Evolutionary conservation across 2,888 invertebrate genomes (phyloP).

Genomic region (Oithona nana): DNA sequence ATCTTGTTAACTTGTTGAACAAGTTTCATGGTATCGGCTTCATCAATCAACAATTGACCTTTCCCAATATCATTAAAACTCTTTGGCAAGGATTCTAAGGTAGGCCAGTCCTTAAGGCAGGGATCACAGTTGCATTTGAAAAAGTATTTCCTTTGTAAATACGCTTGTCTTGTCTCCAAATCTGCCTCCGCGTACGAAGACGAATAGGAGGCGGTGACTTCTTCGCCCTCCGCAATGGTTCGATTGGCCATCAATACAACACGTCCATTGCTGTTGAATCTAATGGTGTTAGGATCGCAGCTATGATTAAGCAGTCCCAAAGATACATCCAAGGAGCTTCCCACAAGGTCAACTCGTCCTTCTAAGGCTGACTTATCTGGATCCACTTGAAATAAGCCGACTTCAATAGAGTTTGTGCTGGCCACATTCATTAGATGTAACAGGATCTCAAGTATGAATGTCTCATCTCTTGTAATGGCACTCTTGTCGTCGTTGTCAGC

Average conservation of each 20-base stretch:
- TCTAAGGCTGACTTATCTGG: no score
- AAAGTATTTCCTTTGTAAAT: background rate
- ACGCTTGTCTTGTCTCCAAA: background rate
- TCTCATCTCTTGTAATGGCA: background rate
- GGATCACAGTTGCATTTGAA: background rate
- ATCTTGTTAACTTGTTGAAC: background rate
- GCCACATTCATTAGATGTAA: background rate
- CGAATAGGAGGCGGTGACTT: background rate
- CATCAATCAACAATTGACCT: background rate
- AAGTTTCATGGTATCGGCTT: background rate
- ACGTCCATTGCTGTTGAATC: background rate
- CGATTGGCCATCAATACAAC: background rate
- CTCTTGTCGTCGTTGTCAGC: no score
- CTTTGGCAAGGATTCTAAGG: background rate
- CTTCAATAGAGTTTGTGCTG: background rate
- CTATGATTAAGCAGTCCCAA: background rate
- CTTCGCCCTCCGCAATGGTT: background rate
- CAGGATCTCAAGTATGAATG: background rate
- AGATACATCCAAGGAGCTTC: background rate
- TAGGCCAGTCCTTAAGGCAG: background rate
- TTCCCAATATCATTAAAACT: background rate
- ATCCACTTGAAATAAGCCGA: background rate
- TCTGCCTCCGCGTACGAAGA: background rate
- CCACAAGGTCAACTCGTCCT: background rate
- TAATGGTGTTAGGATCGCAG: background rate